Evolutionary conservation across 2,797 vertebrate genomes (phyloP).

Genomic region (Channallabes apus): DNA sequence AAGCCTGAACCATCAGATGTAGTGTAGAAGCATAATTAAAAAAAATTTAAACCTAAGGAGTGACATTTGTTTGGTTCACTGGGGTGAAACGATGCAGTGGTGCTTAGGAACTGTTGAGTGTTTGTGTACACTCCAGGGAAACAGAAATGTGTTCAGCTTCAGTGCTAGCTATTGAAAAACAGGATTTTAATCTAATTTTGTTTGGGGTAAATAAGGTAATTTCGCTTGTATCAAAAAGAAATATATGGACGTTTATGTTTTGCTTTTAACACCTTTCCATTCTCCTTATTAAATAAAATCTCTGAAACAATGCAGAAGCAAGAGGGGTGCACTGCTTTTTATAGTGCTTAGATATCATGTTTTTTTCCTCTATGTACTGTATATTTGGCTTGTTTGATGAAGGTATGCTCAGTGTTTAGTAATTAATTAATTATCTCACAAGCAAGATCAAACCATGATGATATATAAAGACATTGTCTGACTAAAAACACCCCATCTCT

Average conservation of each 20-base stretch:
- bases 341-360: background rate
- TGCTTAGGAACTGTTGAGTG: conserved; percentile 40
- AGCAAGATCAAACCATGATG: background rate
- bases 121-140: conserved; percentile 44
- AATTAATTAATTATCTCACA: background rate
- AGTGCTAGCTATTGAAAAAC: background rate
- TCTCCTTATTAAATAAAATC: background rate
- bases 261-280: background rate
- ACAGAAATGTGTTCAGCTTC: conserved; percentile 4
- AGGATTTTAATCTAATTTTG: conserved; percentile 27
- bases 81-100: conserved; percentile 18
- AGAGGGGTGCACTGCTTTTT: background rate
- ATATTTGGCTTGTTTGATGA: background rate
- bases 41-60: background rate
- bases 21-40: background rate
- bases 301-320: background rate
- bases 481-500: background rate
- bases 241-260: background rate
- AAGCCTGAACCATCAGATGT: background rate
- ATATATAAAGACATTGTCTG: background rate
- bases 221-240: background rate
- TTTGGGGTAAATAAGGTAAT: conserved; percentile 8
- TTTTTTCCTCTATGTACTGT: background rate
- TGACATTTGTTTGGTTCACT: conserved; percentile 1
- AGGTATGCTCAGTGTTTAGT: background rate